A percentile compares a stretch with the other conserved stretches of the same genome.
These are phyloP conservation scores for Phragmatobia fuliginosa DNA, from an alignment of 2,888 invertebrate species.

Conservation along the genomic window DNA sequence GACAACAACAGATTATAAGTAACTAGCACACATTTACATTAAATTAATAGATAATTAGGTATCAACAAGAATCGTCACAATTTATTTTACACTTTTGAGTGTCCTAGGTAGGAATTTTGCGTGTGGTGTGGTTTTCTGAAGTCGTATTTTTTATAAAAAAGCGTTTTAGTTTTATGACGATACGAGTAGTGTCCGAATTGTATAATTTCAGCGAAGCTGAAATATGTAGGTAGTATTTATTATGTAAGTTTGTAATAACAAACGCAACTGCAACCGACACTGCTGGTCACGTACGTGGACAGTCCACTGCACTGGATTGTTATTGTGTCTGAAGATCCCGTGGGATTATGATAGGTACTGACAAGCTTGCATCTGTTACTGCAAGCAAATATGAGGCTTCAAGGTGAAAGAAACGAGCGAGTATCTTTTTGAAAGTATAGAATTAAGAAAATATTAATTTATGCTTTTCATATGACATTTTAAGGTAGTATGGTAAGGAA, in stretches of 20 bases:
- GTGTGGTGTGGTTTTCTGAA: too few relatives aligned
- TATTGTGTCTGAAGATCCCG: conserved; percentile 61
- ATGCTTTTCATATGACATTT: too few relatives aligned
- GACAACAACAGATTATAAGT: too few relatives aligned
- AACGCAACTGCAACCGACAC: conserved; percentile 66
- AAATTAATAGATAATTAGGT: too few relatives aligned
- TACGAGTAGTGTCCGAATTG: conserved; percentile 28
- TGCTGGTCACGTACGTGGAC: conserved; percentile 19
- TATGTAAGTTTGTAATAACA: conserved; percentile 70
- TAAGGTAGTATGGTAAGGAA: too few relatives aligned
- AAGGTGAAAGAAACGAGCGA: conserved; percentile 32
- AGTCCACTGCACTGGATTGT: conserved; percentile 5
- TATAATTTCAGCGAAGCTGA: conserved; percentile 52
- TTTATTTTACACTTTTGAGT: too few relatives aligned
- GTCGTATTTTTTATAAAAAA: too few relatives aligned
- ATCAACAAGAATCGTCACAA: too few relatives aligned
- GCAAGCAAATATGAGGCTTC: conserved; percentile 62
- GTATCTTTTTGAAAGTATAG: background rate
- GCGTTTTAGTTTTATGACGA: background rate
- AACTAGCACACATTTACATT: too few relatives aligned
- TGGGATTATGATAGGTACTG: conserved; percentile 53
- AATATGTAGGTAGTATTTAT: conserved; percentile 28
- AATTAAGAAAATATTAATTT: background rate
- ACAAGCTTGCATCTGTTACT: conserved; percentile 76
- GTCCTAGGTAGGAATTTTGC: too few relatives aligned